These are phyloP conservation scores for Apotomis betuletana DNA, from an alignment of 2,888 invertebrate species.

Conservation along the genomic window DNA sequence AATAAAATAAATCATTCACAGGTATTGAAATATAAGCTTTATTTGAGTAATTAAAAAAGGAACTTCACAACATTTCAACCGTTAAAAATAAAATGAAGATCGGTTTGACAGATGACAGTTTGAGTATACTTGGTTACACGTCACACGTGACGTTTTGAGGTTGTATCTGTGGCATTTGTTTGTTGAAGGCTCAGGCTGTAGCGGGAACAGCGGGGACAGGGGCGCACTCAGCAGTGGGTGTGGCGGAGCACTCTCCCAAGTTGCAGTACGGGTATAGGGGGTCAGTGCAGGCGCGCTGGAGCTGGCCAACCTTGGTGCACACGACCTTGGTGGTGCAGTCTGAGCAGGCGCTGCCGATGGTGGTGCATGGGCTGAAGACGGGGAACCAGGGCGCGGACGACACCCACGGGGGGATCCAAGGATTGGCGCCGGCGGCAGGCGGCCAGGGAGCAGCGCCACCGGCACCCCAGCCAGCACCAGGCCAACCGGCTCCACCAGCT, in stretches of 20 bases:
- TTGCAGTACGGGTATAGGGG: constrained; percentile 74
- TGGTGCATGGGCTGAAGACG: constrained; percentile 68
- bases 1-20: constrained; percentile 3
- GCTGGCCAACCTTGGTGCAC: constrained; percentile 72
- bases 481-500: constrained; percentile 46
- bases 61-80: constrained; percentile 1
- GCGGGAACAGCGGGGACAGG: constrained; percentile 46
- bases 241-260: constrained; percentile 75
- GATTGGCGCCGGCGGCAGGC: constrained; percentile 53
- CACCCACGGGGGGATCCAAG: constrained; percentile 76
- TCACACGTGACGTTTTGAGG: constrained; percentile 8
- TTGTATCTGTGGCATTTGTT: constrained; percentile 41
- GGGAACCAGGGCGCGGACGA: constrained; percentile 70
- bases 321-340: constrained; percentile 70
- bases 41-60: constrained; percentile 6
- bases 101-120: neutral
- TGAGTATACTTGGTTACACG: constrained; percentile 22
- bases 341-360: constrained; percentile 63
- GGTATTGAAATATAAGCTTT: constrained; percentile 14
- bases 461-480: constrained; percentile 43
- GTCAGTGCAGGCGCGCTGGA: constrained; percentile 67
- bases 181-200: constrained; percentile 39
- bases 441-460: constrained; percentile 41
- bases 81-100: constrained; percentile 1
- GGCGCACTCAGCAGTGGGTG: constrained; percentile 68